Evolutionary conservation across 2,113 vertebrate species (phyloP).

Genomic region (Oncorhynchus clarkii): DNA sequence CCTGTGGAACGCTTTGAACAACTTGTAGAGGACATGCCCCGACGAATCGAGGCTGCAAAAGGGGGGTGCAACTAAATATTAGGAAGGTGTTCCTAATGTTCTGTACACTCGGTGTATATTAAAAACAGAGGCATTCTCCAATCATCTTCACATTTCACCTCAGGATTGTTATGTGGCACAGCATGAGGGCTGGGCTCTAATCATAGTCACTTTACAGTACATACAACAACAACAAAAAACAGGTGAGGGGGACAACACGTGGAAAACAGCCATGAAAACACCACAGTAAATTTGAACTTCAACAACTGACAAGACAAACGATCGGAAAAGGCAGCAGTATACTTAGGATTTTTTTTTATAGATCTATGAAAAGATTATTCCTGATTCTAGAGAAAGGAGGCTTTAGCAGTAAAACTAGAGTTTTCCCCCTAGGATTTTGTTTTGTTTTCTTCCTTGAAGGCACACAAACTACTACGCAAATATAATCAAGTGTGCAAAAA

Average conservation of each 20-base stretch:
- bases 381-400: constrained; percentile 49
- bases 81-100: too few species aligned
- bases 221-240: too few species aligned
- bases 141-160: background rate
- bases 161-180: background rate
- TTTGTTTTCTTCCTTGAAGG: constrained; percentile 61
- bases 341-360: constrained; percentile 31
- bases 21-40: background rate
- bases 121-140: background rate
- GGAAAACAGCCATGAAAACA: background rate
- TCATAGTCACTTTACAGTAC: background rate
- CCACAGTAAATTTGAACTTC: background rate
- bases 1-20: background rate
- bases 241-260: background rate
- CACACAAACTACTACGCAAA: constrained; percentile 67
- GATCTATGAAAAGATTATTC: constrained; percentile 30
- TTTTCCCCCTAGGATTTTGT: constrained; percentile 30
- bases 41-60: too few species aligned
- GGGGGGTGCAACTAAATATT: too few species aligned
- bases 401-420: constrained; percentile 39
- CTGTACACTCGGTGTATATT: background rate
- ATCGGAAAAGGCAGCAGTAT: constrained; percentile 49
- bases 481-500: constrained; percentile 73
- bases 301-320: constrained; percentile 14
- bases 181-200: background rate